Conservation (phyloP, 2,797 vertebrate species). For the Silurus aristotelis region DNA sequence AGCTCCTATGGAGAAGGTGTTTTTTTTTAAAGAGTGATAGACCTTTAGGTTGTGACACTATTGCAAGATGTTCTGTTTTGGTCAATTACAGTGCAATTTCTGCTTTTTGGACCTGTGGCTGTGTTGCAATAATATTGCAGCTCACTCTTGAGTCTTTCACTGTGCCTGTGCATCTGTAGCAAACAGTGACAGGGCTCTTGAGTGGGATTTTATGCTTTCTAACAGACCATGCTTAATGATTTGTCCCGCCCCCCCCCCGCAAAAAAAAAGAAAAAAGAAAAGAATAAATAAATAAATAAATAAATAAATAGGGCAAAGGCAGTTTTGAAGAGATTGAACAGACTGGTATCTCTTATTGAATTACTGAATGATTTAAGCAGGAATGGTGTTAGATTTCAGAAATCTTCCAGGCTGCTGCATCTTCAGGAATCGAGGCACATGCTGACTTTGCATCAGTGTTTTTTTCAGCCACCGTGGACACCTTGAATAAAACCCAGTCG, state of each 20-base stretch:
- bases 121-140: slow-evolving; percentile 44
- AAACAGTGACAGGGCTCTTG: not conserved
- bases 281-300: no score
- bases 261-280: no score
- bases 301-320: not conserved
- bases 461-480: not conserved
- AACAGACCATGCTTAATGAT: not conserved
- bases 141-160: slow-evolving; percentile 1
- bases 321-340: no score
- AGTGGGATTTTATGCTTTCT: not conserved
- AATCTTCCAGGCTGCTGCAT: not conserved
- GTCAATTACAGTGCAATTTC: not conserved
- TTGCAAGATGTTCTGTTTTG: slow-evolving; percentile 3
- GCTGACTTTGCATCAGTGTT: slow-evolving; percentile 3
- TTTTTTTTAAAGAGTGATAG: not conserved
- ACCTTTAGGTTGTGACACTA: not conserved
- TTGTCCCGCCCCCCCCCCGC: no score
- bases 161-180: not conserved
- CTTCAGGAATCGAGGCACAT: not conserved
- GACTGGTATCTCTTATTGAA: not conserved
- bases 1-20: not conserved
- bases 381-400: not conserved
- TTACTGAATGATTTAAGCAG: not conserved
- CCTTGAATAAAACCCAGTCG: not conserved
- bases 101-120: slow-evolving; percentile 21